These are phyloP conservation scores for Apis laboriosa DNA, from an alignment of 1,140 invertebrate species.

Conservation along the genomic window DNA sequence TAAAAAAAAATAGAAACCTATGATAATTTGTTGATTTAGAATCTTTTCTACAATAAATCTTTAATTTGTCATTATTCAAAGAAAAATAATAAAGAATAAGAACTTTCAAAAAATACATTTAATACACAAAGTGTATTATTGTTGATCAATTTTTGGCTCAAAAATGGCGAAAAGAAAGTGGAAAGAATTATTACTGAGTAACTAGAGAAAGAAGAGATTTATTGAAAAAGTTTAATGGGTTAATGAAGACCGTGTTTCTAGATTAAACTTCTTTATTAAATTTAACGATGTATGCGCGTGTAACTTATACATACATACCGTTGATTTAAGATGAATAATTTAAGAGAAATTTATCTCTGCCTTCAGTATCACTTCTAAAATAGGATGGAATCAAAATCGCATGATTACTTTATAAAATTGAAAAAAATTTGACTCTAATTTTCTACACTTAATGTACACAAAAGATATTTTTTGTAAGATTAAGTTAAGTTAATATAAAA, in stretches of 20 bases:
- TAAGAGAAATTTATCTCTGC: neutral
- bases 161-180: neutral
- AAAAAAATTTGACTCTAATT: too few species aligned
- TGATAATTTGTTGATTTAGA: too few species aligned
- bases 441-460: too few species aligned
- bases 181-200: neutral
- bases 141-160: neutral
- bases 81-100: neutral
- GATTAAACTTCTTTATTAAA: slow-evolving; percentile 13
- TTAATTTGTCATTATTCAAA: too few species aligned
- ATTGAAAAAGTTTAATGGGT: neutral
- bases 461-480: too few species aligned
- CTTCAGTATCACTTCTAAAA: too few species aligned
- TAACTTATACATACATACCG: neutral
- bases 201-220: neutral
- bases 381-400: too few species aligned
- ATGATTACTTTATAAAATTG: too few species aligned
- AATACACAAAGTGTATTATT: neutral
- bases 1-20: too few species aligned
- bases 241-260: neutral
- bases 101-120: neutral
- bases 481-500: too few species aligned
- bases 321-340: neutral
- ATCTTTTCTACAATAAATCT: too few species aligned
- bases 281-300: neutral